These are phyloP conservation scores for Lytechinus pictus DNA, from an alignment of 35 echinoderm and acorn worm species.

Conservation along the genomic window DNA sequence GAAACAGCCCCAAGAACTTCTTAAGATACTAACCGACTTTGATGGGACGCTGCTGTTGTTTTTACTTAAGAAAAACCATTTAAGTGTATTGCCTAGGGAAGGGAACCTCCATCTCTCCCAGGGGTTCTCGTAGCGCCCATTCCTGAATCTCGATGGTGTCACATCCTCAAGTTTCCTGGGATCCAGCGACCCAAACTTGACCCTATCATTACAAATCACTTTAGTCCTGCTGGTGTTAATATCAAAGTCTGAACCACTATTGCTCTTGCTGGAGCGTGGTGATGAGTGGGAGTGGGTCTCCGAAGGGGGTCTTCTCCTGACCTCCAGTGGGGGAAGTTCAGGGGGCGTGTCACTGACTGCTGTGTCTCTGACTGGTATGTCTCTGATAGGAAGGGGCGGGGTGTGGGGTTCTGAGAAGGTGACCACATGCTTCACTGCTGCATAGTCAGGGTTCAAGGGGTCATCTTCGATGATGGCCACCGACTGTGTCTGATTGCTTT, in stretches of 20 bases:
- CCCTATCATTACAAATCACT: conserved; percentile 57
- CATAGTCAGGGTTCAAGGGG: conserved; percentile 42
- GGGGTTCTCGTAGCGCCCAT: conserved; percentile 71
- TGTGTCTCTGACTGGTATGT: conserved; percentile 1
- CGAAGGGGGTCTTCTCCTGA: conserved; percentile 20
- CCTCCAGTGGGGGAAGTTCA: not conserved
- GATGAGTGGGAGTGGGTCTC: not conserved
- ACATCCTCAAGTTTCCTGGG: conserved; percentile 68
- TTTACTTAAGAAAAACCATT: conserved; percentile 46
- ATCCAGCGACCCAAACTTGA: conserved; percentile 66
- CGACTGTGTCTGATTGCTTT: conserved; percentile 61
- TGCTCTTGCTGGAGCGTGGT: conserved; percentile 39
- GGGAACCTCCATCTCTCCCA: conserved; percentile 65
- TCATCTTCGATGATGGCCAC: conserved; percentile 26
- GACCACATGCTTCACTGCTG: conserved; percentile 48
- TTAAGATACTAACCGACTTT: conserved; percentile 58
- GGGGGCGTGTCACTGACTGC: not conserved
- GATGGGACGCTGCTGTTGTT: conserved; percentile 64
- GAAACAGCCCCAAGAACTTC: not conserved
- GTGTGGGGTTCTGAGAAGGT: not conserved
- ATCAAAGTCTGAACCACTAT: conserved; percentile 55
- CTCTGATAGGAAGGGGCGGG: not conserved
- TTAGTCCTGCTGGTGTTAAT: conserved; percentile 69
- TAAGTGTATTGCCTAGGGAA: conserved; percentile 35
- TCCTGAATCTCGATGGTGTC: conserved; percentile 53